Evolutionary conservation across 1,140 invertebrate species (phyloP).

Genomic region (Cheumatopsyche charites): DNA sequence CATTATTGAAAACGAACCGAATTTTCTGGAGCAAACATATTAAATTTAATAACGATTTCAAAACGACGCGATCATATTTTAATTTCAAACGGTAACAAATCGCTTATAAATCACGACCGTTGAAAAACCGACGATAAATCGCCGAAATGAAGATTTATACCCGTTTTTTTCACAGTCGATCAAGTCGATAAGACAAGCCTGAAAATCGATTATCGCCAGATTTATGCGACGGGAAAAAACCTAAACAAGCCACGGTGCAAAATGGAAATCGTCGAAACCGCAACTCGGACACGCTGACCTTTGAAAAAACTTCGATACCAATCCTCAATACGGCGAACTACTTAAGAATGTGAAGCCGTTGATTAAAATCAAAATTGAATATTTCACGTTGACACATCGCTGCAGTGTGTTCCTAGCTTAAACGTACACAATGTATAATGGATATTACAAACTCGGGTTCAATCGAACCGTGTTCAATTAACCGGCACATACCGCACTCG

Average conservation of each 20-base stretch:
- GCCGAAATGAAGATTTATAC: no score
- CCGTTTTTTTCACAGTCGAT: not conserved
- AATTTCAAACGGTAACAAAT: no score
- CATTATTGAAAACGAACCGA: not conserved
- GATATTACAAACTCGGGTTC: slow-evolving; percentile 5
- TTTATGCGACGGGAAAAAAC: not conserved
- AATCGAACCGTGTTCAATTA: slow-evolving; percentile 3
- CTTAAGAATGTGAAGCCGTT: no score
- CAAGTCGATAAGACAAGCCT: slow-evolving; percentile 19
- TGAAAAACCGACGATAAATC: no score
- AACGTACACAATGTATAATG: no score
- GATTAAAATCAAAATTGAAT: no score
- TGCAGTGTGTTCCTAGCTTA: no score
- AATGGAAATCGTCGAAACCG: not conserved
- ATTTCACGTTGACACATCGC: not conserved
- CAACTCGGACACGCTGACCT: not conserved
- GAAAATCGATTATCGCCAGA: slow-evolving; percentile 9
- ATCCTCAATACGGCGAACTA: no score
- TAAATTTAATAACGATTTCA: not conserved
- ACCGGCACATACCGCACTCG: slow-evolving; percentile 15
- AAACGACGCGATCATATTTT: no score
- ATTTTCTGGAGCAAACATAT: not conserved
- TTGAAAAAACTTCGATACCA: no score
- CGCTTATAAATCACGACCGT: no score
- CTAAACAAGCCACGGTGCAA: not conserved